Evolutionary conservation across 2,888 invertebrate species (phyloP).

Genomic region (Onchidella celtica): DNA sequence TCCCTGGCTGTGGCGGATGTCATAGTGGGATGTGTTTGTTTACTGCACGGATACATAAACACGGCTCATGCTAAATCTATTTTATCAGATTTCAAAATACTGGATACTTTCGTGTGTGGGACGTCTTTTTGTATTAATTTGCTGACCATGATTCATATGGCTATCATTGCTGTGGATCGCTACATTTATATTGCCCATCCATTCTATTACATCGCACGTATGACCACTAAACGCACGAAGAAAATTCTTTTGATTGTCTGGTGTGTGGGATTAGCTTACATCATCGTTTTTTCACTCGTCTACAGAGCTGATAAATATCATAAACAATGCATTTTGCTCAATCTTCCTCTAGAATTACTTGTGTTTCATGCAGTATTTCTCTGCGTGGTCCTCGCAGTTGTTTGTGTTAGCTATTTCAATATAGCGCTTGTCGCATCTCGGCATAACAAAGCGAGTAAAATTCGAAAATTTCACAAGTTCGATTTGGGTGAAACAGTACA

Average conservation of each 20-base stretch:
- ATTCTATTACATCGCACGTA: background rate
- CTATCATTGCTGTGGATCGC: conserved; percentile 24
- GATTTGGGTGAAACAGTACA: background rate
- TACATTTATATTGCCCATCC: conserved; percentile 23
- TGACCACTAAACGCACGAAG: background rate
- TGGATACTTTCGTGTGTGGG: background rate
- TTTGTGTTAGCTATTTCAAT: conserved; percentile 9
- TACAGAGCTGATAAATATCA: background rate
- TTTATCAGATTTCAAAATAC: background rate
- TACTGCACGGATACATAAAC: background rate
- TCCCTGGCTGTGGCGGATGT: background rate
- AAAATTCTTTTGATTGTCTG: background rate
- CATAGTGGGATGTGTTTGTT: background rate
- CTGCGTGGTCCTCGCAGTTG: background rate
- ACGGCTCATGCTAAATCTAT: background rate
- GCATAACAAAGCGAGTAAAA: conserved; percentile 15
- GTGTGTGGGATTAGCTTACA: background rate
- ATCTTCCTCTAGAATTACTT: background rate
- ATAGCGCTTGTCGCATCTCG: conserved; percentile 2
- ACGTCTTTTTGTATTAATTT: background rate
- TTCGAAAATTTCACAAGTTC: background rate
- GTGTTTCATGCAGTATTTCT: too few species aligned
- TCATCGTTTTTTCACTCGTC: background rate
- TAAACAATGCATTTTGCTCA: background rate
- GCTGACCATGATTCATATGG: background rate